Conservation (phyloP, 92 coral and sea anemone genomes). For the Scolanthus callimorphus region DNA sequence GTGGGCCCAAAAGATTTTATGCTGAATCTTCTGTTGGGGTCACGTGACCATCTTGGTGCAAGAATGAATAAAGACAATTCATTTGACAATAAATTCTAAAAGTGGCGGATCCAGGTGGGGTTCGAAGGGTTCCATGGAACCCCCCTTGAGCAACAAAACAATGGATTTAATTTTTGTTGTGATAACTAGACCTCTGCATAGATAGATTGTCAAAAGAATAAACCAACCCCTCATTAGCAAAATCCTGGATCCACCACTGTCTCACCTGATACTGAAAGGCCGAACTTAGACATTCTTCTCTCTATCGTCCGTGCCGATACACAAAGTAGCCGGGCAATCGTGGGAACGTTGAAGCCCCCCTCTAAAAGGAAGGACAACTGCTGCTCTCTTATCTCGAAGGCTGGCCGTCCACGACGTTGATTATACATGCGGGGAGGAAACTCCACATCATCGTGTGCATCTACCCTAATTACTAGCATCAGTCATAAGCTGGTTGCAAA, state of each 20-base stretch:
- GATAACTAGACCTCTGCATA: too few species aligned
- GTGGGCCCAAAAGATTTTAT: too few species aligned
- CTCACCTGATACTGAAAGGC: conserved; percentile 43
- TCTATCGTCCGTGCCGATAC: conserved; percentile 38
- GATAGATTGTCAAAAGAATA: background rate
- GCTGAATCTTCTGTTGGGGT: too few species aligned
- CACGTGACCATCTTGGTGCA: too few species aligned
- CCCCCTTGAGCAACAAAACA: too few species aligned
- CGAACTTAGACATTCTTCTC: conserved; percentile 29
- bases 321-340: conserved; percentile 16
- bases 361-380: conserved; percentile 40
- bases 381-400: conserved; percentile 35
- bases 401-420: conserved; percentile 39
- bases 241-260: background rate
- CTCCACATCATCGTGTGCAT: too few species aligned
- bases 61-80: too few species aligned
- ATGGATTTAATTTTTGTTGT: too few species aligned
- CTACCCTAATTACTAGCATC: background rate
- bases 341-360: conserved; percentile 28
- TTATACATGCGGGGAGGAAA: conserved; percentile 3
- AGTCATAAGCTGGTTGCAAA: conserved; percentile 1
- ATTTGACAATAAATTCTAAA: too few species aligned
- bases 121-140: too few species aligned
- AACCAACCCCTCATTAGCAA: background rate
- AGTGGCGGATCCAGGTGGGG: too few species aligned